A percentile compares a stretch with the other conserved stretches of the same genome.
phyloP scores from a whole-genome alignment of 2,888 invertebrate genomes.

The Lapara coniferarum region DNA sequence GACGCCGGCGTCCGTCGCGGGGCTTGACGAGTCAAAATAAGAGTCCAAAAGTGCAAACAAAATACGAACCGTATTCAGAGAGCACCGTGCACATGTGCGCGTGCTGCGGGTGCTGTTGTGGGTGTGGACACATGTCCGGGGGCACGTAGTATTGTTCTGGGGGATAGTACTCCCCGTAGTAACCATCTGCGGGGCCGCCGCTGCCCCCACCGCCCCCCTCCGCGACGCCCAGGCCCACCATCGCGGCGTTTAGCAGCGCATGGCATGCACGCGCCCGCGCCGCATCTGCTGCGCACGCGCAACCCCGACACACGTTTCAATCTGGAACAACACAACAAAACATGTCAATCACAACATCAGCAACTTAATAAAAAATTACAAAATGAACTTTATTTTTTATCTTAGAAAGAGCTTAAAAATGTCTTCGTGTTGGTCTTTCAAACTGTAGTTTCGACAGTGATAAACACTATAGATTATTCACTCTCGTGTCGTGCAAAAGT shows the following conservation, averaged over 20 bases:
- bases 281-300: slow-evolving; percentile 59
- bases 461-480: too few relatives aligned
- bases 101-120: slow-evolving; percentile 85
- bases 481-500: too few relatives aligned
- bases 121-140: slow-evolving; percentile 85
- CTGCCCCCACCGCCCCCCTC: slow-evolving; percentile 70
- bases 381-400: neutral
- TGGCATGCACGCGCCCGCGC: slow-evolving; percentile 65
- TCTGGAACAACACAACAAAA: slow-evolving; percentile 56
- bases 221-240: slow-evolving; percentile 80
- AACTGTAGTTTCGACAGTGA: too few relatives aligned
- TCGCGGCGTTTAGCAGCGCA: slow-evolving; percentile 71
- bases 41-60: neutral
- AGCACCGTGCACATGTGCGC: slow-evolving; percentile 88
- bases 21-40: too few relatives aligned
- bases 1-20: too few relatives aligned
- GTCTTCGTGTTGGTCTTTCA: too few relatives aligned
- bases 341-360: neutral
- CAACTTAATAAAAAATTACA: neutral
- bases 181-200: slow-evolving; percentile 68
- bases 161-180: slow-evolving; percentile 85
- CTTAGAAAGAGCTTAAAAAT: too few relatives aligned
- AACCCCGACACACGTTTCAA: slow-evolving; percentile 49
- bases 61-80: slow-evolving; percentile 87
- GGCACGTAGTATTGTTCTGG: slow-evolving; percentile 83